Base-by-base conservation (phyloP, 1,140 invertebrate genomes). In the Aphelenchoides avenae region DNA sequence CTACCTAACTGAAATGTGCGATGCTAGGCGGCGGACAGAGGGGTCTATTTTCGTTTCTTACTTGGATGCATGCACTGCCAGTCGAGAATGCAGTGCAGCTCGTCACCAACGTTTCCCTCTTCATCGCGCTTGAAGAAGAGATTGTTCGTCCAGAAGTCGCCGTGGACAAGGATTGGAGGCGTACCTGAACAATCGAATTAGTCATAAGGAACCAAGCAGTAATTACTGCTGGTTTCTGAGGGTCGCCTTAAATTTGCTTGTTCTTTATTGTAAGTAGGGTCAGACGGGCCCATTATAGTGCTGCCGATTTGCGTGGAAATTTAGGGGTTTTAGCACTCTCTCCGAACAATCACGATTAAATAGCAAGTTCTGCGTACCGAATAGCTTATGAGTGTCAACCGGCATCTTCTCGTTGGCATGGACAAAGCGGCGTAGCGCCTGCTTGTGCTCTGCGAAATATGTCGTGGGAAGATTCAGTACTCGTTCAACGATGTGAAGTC, bases 61-160 rank as follows among this genome's bases (percentile, higher is more conserved):
- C 52, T 53, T 24, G 20, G 6, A 13, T 53, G 52, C 13, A 33
- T 34, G n/a, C 41, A 52, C 44, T 57, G 56, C 56, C 56, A 57
- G 11, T 57, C 56, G 18, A 57, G n/a, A 43, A 57, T 57, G 18
- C 52, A 33, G 20, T 13, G 24, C 39, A 57, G 22, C 30, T 62
- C 18, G 15, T 57, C 37, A 6, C 43, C 43, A 18, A 29, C 13
- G 24, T 27, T 36, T 6, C 52, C 52, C 9, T 54, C 6, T 1
- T 29, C 24, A n/a, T 13, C 30, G 20, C 9, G 18, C 9, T 52
- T 58, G 34, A 57, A 57, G 15, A 57, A 41, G 30, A 57, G 33
- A 26, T 57, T 57, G 44, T 57, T 57, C 27, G 51, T 27, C 56
- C 56, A 57, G 34, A 60, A 39, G 29, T 57, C 56, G 5, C 56